Evolutionary conservation across 1,140 invertebrate genomes (phyloP).

Genomic region (Drosophila subobscura): DNA sequence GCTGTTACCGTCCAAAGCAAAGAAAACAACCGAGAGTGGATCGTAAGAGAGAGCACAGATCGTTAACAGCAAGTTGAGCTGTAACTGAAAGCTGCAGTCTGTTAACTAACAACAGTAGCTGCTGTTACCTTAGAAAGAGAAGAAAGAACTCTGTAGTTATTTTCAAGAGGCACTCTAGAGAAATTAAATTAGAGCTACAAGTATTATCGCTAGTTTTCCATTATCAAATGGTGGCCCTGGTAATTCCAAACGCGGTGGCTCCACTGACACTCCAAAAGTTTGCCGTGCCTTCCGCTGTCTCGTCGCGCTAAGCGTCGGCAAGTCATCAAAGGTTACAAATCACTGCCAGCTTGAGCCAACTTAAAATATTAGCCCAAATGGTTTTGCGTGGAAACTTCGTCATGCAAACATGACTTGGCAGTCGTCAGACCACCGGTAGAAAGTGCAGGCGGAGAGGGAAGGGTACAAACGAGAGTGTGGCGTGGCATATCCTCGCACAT

Average conservation of each 20-base stretch:
- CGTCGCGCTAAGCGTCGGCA: conserved; percentile 28
- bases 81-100: too few relatives aligned
- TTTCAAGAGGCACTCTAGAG: too few relatives aligned
- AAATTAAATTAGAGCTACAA: too few relatives aligned
- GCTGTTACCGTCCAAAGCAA: too few relatives aligned
- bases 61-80: too few relatives aligned
- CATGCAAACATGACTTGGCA: conserved; percentile 79
- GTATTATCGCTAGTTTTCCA: too few relatives aligned
- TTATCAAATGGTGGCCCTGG: not conserved
- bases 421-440: conserved; percentile 6
- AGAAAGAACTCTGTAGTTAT: too few relatives aligned
- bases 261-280: not conserved
- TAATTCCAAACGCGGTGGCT: not conserved
- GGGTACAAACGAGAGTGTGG: not conserved
- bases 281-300: not conserved
- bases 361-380: conserved; percentile 62
- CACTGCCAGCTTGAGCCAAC: conserved; percentile 47
- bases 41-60: too few relatives aligned
- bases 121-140: too few relatives aligned
- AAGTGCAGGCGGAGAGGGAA: not conserved
- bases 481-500: conserved; percentile 39
- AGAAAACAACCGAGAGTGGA: not conserved
- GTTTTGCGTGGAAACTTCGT: conserved; percentile 55
- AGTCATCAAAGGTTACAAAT: conserved; percentile 56
- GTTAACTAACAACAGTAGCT: too few relatives aligned